phyloP scores from a whole-genome alignment of 2,888 invertebrate genomes.

The Unio delphinus region DNA sequence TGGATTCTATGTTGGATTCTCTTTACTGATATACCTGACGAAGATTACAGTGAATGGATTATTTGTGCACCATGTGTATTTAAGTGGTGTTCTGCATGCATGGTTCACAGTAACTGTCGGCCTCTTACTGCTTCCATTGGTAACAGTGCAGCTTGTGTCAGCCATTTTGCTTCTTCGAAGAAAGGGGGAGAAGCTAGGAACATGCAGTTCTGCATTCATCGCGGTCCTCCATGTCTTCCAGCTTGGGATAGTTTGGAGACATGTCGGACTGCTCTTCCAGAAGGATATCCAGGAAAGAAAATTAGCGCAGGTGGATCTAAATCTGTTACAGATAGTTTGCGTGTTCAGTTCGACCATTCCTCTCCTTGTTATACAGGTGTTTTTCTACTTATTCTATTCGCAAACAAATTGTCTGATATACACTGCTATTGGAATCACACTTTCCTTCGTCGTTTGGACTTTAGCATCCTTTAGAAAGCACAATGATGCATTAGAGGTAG shows the following conservation, averaged over 20 bases:
- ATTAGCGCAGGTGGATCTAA: constrained; percentile 81
- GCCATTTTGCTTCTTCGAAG: constrained; percentile 48
- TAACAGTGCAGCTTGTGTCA: constrained; percentile 79
- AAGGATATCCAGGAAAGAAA: constrained; percentile 87
- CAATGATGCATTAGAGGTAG: constrained; percentile 35
- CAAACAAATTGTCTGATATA: constrained; percentile 71
- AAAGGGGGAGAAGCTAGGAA: constrained; percentile 39
- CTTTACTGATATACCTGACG: constrained; percentile 47
- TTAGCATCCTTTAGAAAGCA: constrained; percentile 87
- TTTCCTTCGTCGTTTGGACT: constrained; percentile 92
- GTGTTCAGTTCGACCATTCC: constrained; percentile 92
- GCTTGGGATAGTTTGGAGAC: constrained; percentile 76
- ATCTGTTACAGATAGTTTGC: constrained; percentile 86
- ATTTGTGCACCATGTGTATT: constrained; percentile 74
- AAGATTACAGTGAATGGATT: constrained; percentile 46
- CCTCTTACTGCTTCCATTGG: constrained; percentile 81
- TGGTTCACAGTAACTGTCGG: constrained; percentile 80
- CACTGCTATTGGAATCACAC: constrained; percentile 84
- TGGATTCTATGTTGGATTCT: constrained; percentile 45
- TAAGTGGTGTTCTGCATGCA: constrained; percentile 69
- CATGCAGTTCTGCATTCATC: constrained; percentile 75
- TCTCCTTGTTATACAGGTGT: constrained; percentile 86
- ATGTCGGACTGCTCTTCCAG: constrained; percentile 87
- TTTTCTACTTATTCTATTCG: constrained; percentile 75
- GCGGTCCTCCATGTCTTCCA: constrained; percentile 73